phyloP scores from a whole-genome alignment of 2,888 invertebrate genomes.

The Hirtodrosophila alboralis region DNA sequence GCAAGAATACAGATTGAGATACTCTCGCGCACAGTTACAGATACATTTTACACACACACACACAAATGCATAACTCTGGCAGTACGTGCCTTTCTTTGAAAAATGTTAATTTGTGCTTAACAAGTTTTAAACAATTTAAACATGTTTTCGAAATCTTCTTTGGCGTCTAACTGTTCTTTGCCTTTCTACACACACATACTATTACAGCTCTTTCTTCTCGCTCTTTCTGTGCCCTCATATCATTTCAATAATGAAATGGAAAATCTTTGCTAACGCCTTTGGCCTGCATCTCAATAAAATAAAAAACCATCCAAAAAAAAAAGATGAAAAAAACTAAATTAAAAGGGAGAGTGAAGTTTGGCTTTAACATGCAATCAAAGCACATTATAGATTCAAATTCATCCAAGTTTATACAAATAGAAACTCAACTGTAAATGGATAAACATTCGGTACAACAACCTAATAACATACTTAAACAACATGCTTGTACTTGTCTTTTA shows the following conservation, averaged over 20 bases:
- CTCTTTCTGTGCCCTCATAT: not conserved
- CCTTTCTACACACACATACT: slow-evolving; percentile 49
- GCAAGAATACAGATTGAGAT: slow-evolving; percentile 19
- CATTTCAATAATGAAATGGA: slow-evolving; percentile 65
- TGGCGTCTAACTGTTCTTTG: slow-evolving; percentile 56
- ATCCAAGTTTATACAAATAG: slow-evolving; percentile 16
- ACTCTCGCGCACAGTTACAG: slow-evolving; percentile 12
- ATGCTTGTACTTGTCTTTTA: not conserved
- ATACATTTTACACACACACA: slow-evolving; percentile 19
- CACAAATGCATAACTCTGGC: slow-evolving; percentile 27
- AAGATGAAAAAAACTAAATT: too few relatives aligned
- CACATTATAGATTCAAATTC: slow-evolving; percentile 17
- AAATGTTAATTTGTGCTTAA: slow-evolving; percentile 66
- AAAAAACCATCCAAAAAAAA: slow-evolving; percentile 27
- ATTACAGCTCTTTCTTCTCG: slow-evolving; percentile 16
- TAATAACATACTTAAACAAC: not conserved
- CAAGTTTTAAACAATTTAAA: slow-evolving; percentile 45
- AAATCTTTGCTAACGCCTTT: slow-evolving; percentile 39
- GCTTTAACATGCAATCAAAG: slow-evolving; percentile 22
- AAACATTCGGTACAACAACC: not conserved
- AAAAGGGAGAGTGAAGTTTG: slow-evolving; percentile 30
- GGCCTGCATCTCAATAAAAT: slow-evolving; percentile 11
- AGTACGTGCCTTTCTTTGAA: slow-evolving; percentile 49
- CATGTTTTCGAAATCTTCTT: slow-evolving; percentile 29
- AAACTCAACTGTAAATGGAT: slow-evolving; percentile 21